These are phyloP conservation scores for Anisognathus igniventris DNA, from an alignment of 2,797 vertebrate genomes.

Conservation along the genomic window DNA sequence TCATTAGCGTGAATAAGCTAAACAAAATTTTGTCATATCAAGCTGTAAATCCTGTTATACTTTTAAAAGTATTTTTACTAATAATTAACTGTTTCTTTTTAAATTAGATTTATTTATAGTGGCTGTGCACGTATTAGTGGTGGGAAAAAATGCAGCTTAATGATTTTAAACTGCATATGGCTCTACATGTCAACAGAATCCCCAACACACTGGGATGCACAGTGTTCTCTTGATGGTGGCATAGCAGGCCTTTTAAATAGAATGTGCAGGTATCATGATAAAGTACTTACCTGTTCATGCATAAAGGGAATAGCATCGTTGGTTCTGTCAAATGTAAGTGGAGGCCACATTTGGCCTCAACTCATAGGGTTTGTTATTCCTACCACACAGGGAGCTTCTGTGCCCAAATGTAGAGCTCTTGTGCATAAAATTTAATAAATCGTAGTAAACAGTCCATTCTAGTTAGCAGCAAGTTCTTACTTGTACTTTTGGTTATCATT, in stretches of 20 bases:
- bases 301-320: not conserved
- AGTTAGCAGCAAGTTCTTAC: not conserved
- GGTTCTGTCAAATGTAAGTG: not conserved
- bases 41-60: not conserved
- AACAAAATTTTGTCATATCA: not conserved
- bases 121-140: not conserved
- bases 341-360: not conserved
- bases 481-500: not conserved
- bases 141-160: not conserved
- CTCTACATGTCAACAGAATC: not conserved
- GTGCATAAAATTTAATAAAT: not conserved
- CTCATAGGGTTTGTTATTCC: not conserved
- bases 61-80: not conserved
- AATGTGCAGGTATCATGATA: not conserved
- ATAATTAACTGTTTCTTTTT: not conserved
- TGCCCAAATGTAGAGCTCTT: not conserved
- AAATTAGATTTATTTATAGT: not conserved
- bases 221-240: not conserved
- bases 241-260: not conserved
- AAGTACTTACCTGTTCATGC: not conserved
- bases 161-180: not conserved
- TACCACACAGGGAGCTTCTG: not conserved
- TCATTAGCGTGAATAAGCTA: not conserved
- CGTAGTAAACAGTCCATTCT: not conserved
- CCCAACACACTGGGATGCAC: not conserved